Conservation (phyloP, 2,888 invertebrate species). For the Busseola fusca region DNA sequence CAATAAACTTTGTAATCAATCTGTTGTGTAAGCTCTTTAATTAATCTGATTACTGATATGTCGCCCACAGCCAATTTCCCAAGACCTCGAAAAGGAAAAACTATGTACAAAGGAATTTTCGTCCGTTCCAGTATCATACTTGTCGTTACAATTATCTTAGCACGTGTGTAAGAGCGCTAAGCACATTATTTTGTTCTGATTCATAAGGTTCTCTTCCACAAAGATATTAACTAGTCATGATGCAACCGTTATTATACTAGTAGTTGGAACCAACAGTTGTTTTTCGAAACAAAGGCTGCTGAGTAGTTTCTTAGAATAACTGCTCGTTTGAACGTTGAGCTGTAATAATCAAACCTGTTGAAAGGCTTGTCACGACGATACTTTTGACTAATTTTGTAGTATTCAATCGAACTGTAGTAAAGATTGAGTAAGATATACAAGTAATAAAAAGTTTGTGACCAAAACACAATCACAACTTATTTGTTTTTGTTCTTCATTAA, state of each 20-base stretch:
- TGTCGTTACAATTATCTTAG: conserved; percentile 30
- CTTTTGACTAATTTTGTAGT: not conserved
- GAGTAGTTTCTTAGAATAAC: conserved; percentile 44
- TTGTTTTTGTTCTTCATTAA: conserved; percentile 4
- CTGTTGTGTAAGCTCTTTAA: conserved; percentile 22
- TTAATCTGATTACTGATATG: conserved; percentile 9
- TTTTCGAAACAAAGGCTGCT: conserved; percentile 53
- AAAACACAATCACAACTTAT: not conserved
- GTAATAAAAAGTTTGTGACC: not conserved
- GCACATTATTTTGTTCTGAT: conserved; percentile 46
- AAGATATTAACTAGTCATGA: conserved; percentile 49
- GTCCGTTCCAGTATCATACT: conserved; percentile 20
- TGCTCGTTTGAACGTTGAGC: conserved; percentile 11
- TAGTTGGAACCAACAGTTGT: conserved; percentile 34
- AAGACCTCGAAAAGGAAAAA: conserved; percentile 12
- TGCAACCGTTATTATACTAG: conserved; percentile 50
- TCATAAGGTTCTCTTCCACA: conserved; percentile 44
- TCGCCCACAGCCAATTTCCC: conserved; percentile 3
- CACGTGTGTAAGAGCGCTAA: conserved; percentile 13
- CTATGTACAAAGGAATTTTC: conserved; percentile 43
- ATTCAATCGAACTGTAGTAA: not conserved
- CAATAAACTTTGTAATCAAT: conserved; percentile 22
- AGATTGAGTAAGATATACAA: not conserved
- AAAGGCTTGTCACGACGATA: conserved; percentile 3
- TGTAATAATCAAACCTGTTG: conserved; percentile 11